Evolutionary conservation across 2,797 vertebrate genomes (phyloP).

Genomic region (Sebastes iracundus): DNA sequence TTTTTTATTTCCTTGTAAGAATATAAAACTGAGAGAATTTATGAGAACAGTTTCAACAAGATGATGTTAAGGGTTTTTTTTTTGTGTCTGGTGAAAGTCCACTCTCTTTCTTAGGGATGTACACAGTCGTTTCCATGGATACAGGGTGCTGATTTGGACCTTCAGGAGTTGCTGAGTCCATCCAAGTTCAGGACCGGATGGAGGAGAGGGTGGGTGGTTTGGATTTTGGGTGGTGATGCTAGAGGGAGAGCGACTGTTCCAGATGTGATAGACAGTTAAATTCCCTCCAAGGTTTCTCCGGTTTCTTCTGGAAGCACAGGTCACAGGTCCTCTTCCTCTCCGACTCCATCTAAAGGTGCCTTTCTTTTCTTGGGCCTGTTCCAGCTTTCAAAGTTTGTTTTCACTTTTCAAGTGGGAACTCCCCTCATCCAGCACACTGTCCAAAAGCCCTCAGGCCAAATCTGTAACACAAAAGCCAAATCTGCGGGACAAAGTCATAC

Average conservation of each 20-base stretch:
- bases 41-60: background rate
- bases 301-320: constrained; percentile 36
- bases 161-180: background rate
- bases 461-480: constrained; percentile 19
- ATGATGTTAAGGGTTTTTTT: background rate
- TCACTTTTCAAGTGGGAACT: constrained; percentile 55
- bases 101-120: background rate
- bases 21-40: constrained; percentile 26
- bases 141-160: constrained; percentile 10
- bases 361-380: constrained; percentile 41
- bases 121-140: constrained; percentile 24
- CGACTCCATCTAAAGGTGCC: constrained; percentile 24
- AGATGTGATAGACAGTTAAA: constrained; percentile 56
- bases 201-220: constrained; percentile 1
- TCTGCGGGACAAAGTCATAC: constrained; percentile 19
- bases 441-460: constrained; percentile 15
- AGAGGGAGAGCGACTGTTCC: constrained; percentile 26
- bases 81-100: background rate
- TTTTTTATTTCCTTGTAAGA: constrained; percentile 39
- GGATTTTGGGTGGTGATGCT: constrained; percentile 9
- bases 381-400: constrained; percentile 57
- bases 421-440: constrained; percentile 25
- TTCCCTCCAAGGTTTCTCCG: constrained; percentile 35
- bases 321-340: constrained; percentile 25
- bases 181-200: constrained; percentile 15